Evolutionary conservation across 1,140 invertebrate genomes (phyloP), one percentile per base, ranked within the genome.

Genomic region (Dendrolimus kikuchii): DNA sequence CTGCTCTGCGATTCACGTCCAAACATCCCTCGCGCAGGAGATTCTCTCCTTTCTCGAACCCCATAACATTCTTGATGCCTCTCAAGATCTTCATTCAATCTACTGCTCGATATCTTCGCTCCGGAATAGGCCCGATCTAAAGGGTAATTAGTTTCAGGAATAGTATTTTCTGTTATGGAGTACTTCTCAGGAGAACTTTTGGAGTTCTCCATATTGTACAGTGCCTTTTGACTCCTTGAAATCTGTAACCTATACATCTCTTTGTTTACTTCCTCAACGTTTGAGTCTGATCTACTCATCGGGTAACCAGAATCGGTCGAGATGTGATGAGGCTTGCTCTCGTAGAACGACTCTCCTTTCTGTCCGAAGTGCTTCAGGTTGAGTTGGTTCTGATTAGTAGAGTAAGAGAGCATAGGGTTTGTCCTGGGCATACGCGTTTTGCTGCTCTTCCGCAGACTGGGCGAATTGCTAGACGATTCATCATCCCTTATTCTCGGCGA

Each of bases 221-320:
- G 47, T 7, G 87, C 82, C 53, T 88, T 88, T 56, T 88, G 86
- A 66, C 86, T 88, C 10, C 87, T 66, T 6, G 87, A 88, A 64
- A 88, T 87, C 62, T 88, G 87, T 53, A 88, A 64, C 46, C 87
- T 65, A 56, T 88, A 88, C 87, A 88, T 88, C 62, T 88, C 86
- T 60, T 88, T 88, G 58, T 88, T 88, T 9, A 87, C 86, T 57
- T 88, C 86, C 49, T 88, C 87, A 1, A 88, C 80, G 57, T 88
- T 88, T 0, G 87, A 87, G 48, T 88, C 87, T 5, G 85, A 86
- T 38, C 86, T 64, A 50, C 79, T 85, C 79, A 84, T 85, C 4
- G 80, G 81, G 46, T 85, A 85, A 4, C 72, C 77, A 7, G 77
- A 79, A 49, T 86, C 81, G 7, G 81, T 79, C 4, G 79, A 79